Evolutionary conservation across 2,113 vertebrate genomes (phyloP), one percentile per base, ranked within the genome.

Genomic region (Cyanistes caeruleus): DNA sequence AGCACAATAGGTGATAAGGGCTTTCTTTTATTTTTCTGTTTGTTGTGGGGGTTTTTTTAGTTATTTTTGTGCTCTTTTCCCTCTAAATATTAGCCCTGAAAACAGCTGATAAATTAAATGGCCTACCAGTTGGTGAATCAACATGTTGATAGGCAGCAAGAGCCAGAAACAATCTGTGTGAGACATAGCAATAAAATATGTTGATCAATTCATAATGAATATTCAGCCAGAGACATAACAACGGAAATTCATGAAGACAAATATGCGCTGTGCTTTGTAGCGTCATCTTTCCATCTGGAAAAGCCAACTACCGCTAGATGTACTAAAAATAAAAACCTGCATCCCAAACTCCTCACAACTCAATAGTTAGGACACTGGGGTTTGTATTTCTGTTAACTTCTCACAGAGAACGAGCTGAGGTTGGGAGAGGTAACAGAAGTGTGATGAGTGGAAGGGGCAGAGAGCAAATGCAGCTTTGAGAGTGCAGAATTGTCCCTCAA

Each of bases 181-280:
- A 91, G 58, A 76, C 58, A 49, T 56, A 72, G 15, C 75, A 91
- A 79, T 94, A 85, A 85, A 93, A 82, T 64, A 55, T 23, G 2
- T 67, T 87, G 74, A 79, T 95, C 62, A 91, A 87, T 79, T 93
- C 70, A 37, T 85, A 64, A 79, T 78, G 52, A 87, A 88, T 85
- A 85, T 79, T 85, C 70, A 93, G 70, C 21, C 58, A 52, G 75
- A 90, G 41, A 60, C 37, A 44, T 53, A 82, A 75, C 20, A 87
- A 63, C 14, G 56, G 78, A 94, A 90, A 62, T 76, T 90, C 41
- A n/a, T 33, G 41, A 56, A 90, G 77, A 60, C 24, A 91, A 93
- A 77, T 80, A 59, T 41, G 52, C 87, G 62, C 77, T 87, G 84
- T 56, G 39, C 89, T 94, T 89, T 91, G 56, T 84, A 64, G 80